phyloP scores from a whole-genome alignment of 1,140 invertebrate species.

The Bombus superbus region DNA sequence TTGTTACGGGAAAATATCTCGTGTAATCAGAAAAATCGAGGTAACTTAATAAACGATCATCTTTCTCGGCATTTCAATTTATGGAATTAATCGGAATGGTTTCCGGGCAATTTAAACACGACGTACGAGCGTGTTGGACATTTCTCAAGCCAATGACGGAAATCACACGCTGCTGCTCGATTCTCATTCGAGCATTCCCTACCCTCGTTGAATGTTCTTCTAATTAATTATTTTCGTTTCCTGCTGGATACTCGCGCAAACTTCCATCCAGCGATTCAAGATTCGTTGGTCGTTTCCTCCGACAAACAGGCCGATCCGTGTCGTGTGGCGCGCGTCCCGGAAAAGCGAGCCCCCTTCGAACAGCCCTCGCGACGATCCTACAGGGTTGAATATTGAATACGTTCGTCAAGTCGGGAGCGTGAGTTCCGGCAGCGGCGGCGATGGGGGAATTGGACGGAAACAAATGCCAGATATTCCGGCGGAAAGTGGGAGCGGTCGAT shows the following conservation, averaged over 20 bases:
- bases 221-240: background rate
- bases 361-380: background rate
- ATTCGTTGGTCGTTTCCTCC: background rate
- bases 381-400: slow-evolving; percentile 58
- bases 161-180: background rate
- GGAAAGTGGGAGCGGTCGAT: slow-evolving; percentile 61
- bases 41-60: too few relatives aligned
- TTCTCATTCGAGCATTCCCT: background rate
- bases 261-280: background rate
- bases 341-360: slow-evolving; percentile 1
- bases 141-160: background rate
- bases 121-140: background rate
- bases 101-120: too few relatives aligned
- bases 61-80: too few relatives aligned
- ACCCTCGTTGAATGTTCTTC: background rate
- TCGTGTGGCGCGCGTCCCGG: background rate
- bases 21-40: too few relatives aligned
- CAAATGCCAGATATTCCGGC: slow-evolving; percentile 69
- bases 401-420: slow-evolving; percentile 63
- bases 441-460: slow-evolving; percentile 58
- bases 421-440: background rate
- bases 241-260: background rate
- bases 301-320: background rate
- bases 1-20: too few relatives aligned
- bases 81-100: too few relatives aligned